These are phyloP conservation scores for Neolamprologus brichardi DNA, from an alignment of 2,113 vertebrate genomes.

Conservation along the genomic window DNA sequence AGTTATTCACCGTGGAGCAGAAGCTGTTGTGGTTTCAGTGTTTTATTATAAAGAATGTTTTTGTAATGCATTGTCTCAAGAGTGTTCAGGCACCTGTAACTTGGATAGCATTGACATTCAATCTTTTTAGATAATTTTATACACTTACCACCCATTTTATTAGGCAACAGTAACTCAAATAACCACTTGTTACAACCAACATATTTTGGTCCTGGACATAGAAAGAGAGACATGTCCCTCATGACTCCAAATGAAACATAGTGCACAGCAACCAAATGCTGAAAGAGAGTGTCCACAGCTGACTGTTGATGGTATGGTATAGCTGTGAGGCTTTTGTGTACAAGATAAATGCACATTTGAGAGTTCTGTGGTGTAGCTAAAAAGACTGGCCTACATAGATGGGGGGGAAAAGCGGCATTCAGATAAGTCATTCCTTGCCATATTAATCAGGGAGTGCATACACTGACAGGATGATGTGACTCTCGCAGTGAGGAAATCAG, in stretches of 20 bases:
- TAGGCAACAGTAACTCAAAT: not conserved
- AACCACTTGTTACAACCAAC: not conserved
- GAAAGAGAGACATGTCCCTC: not conserved
- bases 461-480: not conserved
- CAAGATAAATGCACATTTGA: not conserved
- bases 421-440: not conserved
- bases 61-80: constrained; percentile 1
- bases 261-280: not conserved
- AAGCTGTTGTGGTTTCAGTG: not conserved
- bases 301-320: not conserved
- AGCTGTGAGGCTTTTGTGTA: not conserved
- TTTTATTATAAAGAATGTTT: constrained; percentile 50
- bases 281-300: not conserved
- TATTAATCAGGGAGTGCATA: not conserved
- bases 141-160: not conserved
- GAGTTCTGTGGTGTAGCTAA: not conserved
- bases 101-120: not conserved
- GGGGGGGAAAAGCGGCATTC: accelerated
- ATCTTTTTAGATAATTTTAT: not conserved
- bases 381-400: not conserved
- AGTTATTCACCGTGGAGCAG: not conserved
- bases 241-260: not conserved
- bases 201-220: not conserved
- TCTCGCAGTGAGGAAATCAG: not conserved
- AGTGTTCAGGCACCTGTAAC: not conserved